Percentiles rank a stretch among this genome's conserved stretches.
Evolutionary conservation across 2,888 invertebrate species (phyloP).

Genomic region (Drosophila kanekoi): DNA sequence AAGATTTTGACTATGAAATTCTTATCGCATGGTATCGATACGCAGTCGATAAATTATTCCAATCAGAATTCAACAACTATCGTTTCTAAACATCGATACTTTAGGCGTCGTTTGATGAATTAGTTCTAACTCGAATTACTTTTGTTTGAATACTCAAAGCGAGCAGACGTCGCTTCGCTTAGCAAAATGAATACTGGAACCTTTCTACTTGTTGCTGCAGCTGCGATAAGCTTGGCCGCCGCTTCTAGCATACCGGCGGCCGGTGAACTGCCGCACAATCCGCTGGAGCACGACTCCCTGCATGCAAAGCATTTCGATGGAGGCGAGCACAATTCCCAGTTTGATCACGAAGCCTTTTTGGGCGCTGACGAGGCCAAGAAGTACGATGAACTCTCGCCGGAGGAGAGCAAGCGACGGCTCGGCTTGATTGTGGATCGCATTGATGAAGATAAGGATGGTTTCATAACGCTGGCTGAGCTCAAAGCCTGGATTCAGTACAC

Average conservation of each 20-base stretch:
- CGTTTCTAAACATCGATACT: slow-evolving; percentile 32
- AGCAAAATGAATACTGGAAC: slow-evolving; percentile 25
- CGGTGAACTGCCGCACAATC: slow-evolving; percentile 88
- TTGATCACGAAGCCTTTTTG: slow-evolving; percentile 98
- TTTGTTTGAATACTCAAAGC: slow-evolving; percentile 40
- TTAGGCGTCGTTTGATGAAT: slow-evolving; percentile 19
- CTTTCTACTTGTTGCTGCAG: slow-evolving; percentile 53
- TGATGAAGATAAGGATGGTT: slow-evolving; percentile 93
- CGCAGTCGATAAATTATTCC: neutral
- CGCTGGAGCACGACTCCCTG: slow-evolving; percentile 90
- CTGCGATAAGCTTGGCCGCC: slow-evolving; percentile 42
- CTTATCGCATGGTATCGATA: neutral
- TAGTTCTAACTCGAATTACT: slow-evolving; percentile 31
- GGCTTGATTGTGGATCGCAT: slow-evolving; percentile 97
- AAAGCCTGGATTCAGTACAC: slow-evolving; percentile 98
- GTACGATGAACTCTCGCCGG: slow-evolving; percentile 97
- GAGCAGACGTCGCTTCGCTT: slow-evolving; percentile 26
- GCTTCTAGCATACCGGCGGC: slow-evolving; percentile 77
- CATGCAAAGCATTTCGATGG: slow-evolving; percentile 91
- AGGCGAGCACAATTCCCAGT: slow-evolving; percentile 94
- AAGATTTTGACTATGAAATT: neutral
- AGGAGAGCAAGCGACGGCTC: slow-evolving; percentile 96
- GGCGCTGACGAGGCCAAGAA: slow-evolving; percentile 97
- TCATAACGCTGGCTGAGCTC: slow-evolving; percentile 93
- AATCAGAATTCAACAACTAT: slow-evolving; percentile 23